Base-by-base conservation (phyloP, 2,888 invertebrate species). In the Chromoteleia sp. region DNA sequence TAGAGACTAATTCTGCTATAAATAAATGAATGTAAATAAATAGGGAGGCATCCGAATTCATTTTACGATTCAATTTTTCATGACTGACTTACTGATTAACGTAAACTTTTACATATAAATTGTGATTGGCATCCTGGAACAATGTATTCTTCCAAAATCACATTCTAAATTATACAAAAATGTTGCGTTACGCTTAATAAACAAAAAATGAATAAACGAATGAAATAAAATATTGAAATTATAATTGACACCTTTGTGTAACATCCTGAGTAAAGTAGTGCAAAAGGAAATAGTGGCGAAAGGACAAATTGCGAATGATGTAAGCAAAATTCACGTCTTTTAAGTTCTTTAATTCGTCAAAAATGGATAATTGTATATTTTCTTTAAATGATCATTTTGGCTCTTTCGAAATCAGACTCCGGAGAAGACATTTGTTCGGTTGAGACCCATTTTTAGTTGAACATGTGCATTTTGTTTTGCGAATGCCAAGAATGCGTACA, bases 1-100 rank as follows among this genome's bases (percentile, higher is more conserved):
- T 56, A 63, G 70, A 17, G 29, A 67, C 54, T 17, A 29, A 67
- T n/a, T n/a, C n/a, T n/a, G n/a, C n/a, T n/a, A n/a, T n/a, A 67
- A 67, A 68, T 41, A 0, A 33, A 6, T 14, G 19, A 36, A 68
- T 29, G 33, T 56, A 30, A 65, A 50, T 52, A 65, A 65, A 65
- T 21, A 25, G 25, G 10, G 21, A 58, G 30, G 8, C 21, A 48
- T 29, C 14, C 15, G 58, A 48, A 59, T 71, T 59, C 14, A 71
- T 30, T 71, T 65, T 6, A 54, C 43, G 30, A 25, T 54, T 43
- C 30, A 54, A 54, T 65, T 68, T 56, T 33, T 56, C 56, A 45
- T 56, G 33, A 19, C 33, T 10, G 17, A 54, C 17, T 45, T 43
- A 68, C n/a, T n/a, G n/a, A n/a, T 68, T 68, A 68, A 12, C 43